These are phyloP conservation scores for Urocynchramus pylzowi DNA, from an alignment of 2,113 vertebrate species.

Conservation along the genomic window DNA sequence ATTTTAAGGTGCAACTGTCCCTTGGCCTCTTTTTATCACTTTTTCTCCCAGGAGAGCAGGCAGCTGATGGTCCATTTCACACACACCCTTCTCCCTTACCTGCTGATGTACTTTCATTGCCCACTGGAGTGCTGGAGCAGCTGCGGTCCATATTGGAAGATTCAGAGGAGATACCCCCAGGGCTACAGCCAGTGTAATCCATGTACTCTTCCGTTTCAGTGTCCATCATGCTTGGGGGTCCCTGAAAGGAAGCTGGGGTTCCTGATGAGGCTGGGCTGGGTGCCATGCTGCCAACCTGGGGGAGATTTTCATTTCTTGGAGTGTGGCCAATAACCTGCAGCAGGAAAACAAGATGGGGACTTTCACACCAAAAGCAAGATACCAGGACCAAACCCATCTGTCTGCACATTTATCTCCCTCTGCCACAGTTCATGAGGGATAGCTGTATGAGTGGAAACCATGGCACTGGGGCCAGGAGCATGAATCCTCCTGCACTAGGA, in stretches of 20 bases:
- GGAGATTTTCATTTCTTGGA: constrained; percentile 72
- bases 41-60: background rate
- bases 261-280: constrained; percentile 71
- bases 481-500: background rate
- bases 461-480: background rate
- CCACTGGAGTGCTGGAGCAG: constrained; percentile 96
- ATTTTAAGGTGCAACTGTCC: background rate
- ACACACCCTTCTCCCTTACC: constrained; percentile 70
- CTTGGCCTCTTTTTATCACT: background rate
- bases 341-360: background rate
- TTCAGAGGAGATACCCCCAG: constrained; percentile 89
- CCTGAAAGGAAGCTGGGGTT: constrained; percentile 75
- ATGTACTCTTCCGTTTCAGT: constrained; percentile 92
- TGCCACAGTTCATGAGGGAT: background rate
- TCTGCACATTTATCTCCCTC: background rate
- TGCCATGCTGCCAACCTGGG: constrained; percentile 67
- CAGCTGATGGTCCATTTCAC: background rate
- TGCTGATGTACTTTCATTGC: constrained; percentile 90
- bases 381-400: constrained; percentile 33
- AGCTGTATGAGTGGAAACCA: background rate
- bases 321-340: constrained; percentile 72
- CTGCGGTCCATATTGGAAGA: constrained; percentile 97
- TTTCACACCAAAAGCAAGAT: constrained; percentile 7
- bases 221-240: constrained; percentile 74
- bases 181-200: constrained; percentile 91